These are phyloP conservation scores for Plutella xylostella DNA, from an alignment of 2,888 invertebrate species.

Conservation along the genomic window DNA sequence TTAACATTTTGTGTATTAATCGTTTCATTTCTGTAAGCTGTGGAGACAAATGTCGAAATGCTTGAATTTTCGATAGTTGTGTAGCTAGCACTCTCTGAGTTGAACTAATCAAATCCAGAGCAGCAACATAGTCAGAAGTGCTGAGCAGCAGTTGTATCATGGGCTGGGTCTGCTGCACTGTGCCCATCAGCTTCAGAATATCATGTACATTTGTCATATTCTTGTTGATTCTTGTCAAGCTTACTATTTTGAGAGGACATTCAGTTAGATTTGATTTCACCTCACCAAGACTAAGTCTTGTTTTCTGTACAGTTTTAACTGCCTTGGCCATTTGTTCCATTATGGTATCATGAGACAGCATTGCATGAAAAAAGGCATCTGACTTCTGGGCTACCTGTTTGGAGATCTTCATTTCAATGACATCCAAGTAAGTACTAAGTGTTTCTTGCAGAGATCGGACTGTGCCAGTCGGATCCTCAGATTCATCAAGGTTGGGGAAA, in stretches of 20 bases:
- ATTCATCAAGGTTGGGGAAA: slow-evolving; percentile 75
- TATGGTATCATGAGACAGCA: slow-evolving; percentile 97
- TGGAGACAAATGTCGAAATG: slow-evolving; percentile 95
- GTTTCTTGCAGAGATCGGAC: slow-evolving; percentile 86
- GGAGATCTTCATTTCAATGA: slow-evolving; percentile 94
- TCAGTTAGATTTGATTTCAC: slow-evolving; percentile 84
- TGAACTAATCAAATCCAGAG: slow-evolving; percentile 94
- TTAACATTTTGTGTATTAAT: slow-evolving; percentile 96
- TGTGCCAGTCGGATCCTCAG: slow-evolving; percentile 71
- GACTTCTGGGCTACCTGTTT: slow-evolving; percentile 95
- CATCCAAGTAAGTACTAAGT: slow-evolving; percentile 93
- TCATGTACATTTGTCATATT: slow-evolving; percentile 77
- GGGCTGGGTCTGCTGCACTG: slow-evolving; percentile 97
- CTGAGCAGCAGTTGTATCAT: slow-evolving; percentile 95
- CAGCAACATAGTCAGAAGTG: slow-evolving; percentile 97
- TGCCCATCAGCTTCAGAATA: slow-evolving; percentile 90
- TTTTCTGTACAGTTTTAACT: slow-evolving; percentile 77
- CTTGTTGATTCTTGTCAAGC: slow-evolving; percentile 73
- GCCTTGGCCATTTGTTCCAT: slow-evolving; percentile 94
- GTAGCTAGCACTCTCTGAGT: slow-evolving; percentile 94
- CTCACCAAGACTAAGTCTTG: slow-evolving; percentile 80
- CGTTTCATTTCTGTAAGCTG: slow-evolving; percentile 96
- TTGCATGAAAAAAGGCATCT: slow-evolving; percentile 97
- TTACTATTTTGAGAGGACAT: slow-evolving; percentile 83
- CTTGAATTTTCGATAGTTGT: slow-evolving; percentile 91